These are phyloP conservation scores for Anhinga anhinga DNA, from an alignment of 2,113 vertebrate species.

Conservation along the genomic window DNA sequence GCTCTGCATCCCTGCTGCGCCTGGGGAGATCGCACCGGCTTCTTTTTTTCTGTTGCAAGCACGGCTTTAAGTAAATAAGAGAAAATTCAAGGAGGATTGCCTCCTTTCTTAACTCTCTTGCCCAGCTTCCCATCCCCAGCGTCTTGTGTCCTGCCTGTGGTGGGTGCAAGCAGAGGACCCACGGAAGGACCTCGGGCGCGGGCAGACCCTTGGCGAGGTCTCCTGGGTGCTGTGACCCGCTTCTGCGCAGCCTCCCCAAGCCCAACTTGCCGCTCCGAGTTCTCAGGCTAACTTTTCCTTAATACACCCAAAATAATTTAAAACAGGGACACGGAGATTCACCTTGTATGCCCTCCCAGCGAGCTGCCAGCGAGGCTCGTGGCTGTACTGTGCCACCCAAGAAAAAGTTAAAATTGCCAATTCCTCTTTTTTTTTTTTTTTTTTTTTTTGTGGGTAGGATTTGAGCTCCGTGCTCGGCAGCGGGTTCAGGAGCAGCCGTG, in stretches of 20 bases:
- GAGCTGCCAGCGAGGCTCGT: rapidly evolving
- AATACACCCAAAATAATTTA: background rate
- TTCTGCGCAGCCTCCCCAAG: background rate
- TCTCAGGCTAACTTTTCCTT: background rate
- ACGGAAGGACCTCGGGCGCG: rapidly evolving
- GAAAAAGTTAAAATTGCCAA: background rate
- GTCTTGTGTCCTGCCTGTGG: rapidly evolving
- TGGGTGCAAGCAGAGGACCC: background rate
- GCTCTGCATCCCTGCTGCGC: background rate
- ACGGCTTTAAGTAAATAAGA: background rate
- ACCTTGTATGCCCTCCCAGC: background rate
- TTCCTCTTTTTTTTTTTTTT: background rate
- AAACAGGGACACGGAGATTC: rapidly evolving
- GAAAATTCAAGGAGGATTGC: background rate
- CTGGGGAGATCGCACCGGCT: rapidly evolving
- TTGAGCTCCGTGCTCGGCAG: rapidly evolving
- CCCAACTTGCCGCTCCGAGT: rapidly evolving
- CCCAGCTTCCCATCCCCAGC: background rate
- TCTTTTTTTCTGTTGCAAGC: background rate
- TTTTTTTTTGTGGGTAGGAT: background rate
- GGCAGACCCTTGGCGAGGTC: background rate
- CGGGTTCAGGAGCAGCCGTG: background rate
- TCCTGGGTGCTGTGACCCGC: background rate
- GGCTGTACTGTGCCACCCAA: rapidly evolving
- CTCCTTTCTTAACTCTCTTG: background rate